A percentile compares a stretch with the other conserved stretches of the same genome.
These are phyloP conservation scores for Aplochiton taeniatus DNA, from an alignment of 2,797 vertebrate species.

Conservation along the genomic window DNA sequence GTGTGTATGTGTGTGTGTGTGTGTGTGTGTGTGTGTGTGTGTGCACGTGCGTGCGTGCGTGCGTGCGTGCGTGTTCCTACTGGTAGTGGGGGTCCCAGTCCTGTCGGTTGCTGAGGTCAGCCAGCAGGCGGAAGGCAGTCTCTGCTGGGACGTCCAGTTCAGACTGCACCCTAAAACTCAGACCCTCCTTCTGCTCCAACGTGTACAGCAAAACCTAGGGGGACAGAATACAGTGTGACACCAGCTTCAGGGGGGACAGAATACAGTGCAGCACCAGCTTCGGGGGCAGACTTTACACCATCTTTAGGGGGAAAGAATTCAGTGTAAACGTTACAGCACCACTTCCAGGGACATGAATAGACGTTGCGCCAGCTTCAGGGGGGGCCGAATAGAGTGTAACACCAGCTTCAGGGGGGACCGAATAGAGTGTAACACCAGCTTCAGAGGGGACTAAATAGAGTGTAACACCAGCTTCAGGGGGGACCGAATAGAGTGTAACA, in stretches of 20 bases:
- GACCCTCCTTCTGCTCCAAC: constrained; percentile 84
- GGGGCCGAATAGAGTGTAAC: too few relatives aligned
- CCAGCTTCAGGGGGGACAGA: constrained; percentile 52
- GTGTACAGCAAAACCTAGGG: constrained; percentile 84
- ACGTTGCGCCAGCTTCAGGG: too few relatives aligned
- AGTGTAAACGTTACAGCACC: too few relatives aligned
- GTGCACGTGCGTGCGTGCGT: not conserved
- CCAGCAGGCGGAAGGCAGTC: constrained; percentile 84
- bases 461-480: too few relatives aligned
- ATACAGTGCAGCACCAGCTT: too few relatives aligned
- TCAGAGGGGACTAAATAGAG: too few relatives aligned
- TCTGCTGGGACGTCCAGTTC: constrained; percentile 70
- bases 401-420: too few relatives aligned
- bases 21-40: not conserved
- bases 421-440: too few relatives aligned
- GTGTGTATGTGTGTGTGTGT: not conserved
- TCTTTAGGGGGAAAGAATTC: too few relatives aligned
- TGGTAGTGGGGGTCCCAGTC: constrained; percentile 86
- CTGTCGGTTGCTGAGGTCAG: constrained; percentile 78
- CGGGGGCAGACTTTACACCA: too few relatives aligned
- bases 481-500: too few relatives aligned
- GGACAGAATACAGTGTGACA: constrained; percentile 23
- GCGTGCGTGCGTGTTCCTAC: constrained; percentile 64
- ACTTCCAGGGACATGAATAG: too few relatives aligned
- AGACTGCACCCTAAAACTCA: constrained; percentile 86